These are phyloP conservation scores for Apotomis betuletana DNA, from an alignment of 2,888 invertebrate genomes.

Conservation along the genomic window DNA sequence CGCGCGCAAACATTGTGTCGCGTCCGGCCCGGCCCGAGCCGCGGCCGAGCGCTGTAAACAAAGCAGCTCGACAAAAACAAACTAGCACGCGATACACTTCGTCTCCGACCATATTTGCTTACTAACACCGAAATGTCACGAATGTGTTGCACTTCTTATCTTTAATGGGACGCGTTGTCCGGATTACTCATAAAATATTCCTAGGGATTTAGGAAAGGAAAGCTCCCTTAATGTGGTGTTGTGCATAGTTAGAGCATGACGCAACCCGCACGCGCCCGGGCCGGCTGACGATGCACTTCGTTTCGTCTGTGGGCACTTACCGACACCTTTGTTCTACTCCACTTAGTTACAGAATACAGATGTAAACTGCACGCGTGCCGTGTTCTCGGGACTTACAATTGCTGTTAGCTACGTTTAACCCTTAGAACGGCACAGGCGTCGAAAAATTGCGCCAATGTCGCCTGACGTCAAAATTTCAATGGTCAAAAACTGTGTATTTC, in stretches of 20 bases:
- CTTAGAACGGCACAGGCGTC: too few relatives aligned
- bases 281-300: constrained; percentile 20
- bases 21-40: constrained; percentile 35
- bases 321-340: constrained; percentile 19
- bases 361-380: not conserved
- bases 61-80: constrained; percentile 40
- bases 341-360: not conserved
- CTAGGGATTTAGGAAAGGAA: constrained; percentile 30
- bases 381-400: not conserved
- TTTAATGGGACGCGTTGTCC: constrained; percentile 21
- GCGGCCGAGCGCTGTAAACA: constrained; percentile 30
- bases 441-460: too few relatives aligned
- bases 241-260: constrained; percentile 43
- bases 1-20: constrained; percentile 49
- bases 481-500: too few relatives aligned
- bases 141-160: constrained; percentile 41
- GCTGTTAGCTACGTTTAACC: too few relatives aligned
- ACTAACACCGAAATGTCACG: constrained; percentile 39
- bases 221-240: constrained; percentile 26
- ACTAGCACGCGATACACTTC: constrained; percentile 38
- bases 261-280: constrained; percentile 39
- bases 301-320: constrained; percentile 8
- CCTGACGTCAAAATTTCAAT: too few relatives aligned
- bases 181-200: constrained; percentile 38
- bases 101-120: constrained; percentile 40